phyloP scores from a whole-genome alignment of 2,113 vertebrate genomes.

The Blennius ocellaris region DNA sequence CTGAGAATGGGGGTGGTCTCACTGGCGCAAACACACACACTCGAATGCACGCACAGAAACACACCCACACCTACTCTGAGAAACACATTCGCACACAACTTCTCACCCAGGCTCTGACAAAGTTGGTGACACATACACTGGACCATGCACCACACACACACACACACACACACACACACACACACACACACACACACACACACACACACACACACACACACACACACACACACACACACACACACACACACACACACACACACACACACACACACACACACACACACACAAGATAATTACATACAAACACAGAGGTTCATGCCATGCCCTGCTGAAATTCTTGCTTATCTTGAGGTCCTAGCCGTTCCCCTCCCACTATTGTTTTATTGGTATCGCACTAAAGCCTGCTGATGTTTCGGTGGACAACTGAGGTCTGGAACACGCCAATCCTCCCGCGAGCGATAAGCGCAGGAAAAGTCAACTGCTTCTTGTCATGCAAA shows the following conservation, averaged over 20 bases:
- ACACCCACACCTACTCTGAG: neutral
- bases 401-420: constrained; percentile 56
- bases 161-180: constrained; percentile 17
- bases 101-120: constrained; percentile 22
- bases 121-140: constrained; percentile 4
- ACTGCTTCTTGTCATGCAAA: constrained; percentile 80
- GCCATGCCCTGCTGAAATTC: constrained; percentile 49
- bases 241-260: constrained; percentile 17
- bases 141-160: constrained; percentile 9
- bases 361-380: constrained; percentile 60
- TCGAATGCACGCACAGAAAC: neutral
- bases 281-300: constrained; percentile 39
- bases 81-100: neutral
- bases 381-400: constrained; percentile 64
- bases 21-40: constrained; percentile 15
- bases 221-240: constrained; percentile 26
- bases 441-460: constrained; percentile 52
- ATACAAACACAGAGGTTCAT: constrained; percentile 46
- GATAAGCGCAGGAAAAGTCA: constrained; percentile 67
- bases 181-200: constrained; percentile 26
- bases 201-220: constrained; percentile 17
- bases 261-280: constrained; percentile 26
- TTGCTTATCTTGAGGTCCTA: constrained; percentile 66
- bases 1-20: constrained; percentile 56
- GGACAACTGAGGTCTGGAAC: constrained; percentile 45